phyloP scores from a whole-genome alignment of 2,888 invertebrate genomes.

The Agrochola lota region DNA sequence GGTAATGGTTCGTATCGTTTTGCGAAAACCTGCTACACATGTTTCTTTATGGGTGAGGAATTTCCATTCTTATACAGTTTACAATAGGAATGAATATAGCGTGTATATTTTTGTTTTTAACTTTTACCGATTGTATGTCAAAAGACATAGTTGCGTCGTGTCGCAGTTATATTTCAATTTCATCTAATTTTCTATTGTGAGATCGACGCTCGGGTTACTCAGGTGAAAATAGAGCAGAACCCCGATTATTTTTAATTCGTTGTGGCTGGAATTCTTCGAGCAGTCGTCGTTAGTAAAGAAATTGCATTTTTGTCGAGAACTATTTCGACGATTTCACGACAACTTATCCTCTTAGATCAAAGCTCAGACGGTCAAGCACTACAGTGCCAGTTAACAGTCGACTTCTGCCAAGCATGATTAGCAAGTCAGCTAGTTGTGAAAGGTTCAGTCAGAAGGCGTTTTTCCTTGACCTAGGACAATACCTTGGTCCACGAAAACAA shows the following conservation, averaged over 20 bases:
- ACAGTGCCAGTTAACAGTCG: not conserved
- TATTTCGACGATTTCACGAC: not conserved
- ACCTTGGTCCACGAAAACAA: not conserved
- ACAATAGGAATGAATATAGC: not conserved
- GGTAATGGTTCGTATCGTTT: constrained; percentile 13
- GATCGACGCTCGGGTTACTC: constrained; percentile 37
- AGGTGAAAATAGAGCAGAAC: constrained; percentile 34
- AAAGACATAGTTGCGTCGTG: constrained; percentile 5
- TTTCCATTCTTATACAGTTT: constrained; percentile 5
- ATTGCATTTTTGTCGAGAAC: not conserved
- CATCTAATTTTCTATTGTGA: constrained; percentile 42
- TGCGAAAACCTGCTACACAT: not conserved
- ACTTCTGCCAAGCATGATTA: not conserved
- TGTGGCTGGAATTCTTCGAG: constrained; percentile 5
- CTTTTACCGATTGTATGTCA: constrained; percentile 4
- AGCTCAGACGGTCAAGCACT: not conserved
- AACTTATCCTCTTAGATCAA: not conserved
- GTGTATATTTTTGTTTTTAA: constrained; percentile 1
- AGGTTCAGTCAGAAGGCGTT: not conserved
- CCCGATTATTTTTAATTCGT: constrained; percentile 17
- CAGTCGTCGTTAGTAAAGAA: not conserved
- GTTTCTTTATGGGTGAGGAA: not conserved
- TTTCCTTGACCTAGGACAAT: not conserved
- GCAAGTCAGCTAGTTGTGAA: not conserved
- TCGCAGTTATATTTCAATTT: constrained; percentile 36